Conservation (phyloP, 2,888 invertebrate species). For the Andrena marginata region DNA sequence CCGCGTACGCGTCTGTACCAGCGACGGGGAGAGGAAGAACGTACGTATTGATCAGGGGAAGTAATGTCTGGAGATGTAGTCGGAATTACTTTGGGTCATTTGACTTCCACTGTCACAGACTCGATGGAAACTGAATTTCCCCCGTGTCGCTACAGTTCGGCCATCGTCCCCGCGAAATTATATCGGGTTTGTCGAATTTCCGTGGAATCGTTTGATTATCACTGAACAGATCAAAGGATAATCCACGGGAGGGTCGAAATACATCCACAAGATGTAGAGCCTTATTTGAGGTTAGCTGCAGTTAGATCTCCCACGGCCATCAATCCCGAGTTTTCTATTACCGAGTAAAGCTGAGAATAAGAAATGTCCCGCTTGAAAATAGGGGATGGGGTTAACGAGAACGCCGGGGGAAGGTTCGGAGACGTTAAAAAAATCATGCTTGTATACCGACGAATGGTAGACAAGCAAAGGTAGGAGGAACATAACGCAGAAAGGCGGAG, state of each 20-base stretch:
- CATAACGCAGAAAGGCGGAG: conserved; percentile 17
- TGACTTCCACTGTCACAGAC: conserved; percentile 47
- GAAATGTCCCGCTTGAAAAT: conserved; percentile 10
- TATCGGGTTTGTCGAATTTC: no score
- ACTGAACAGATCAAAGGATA: not conserved
- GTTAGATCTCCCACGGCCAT: conserved; percentile 54
- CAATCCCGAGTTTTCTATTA: conserved; percentile 53
- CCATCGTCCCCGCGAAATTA: not conserved
- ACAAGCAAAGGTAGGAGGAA: conserved; percentile 28
- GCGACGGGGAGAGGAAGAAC: conserved; percentile 55
- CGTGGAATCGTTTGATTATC: not conserved
- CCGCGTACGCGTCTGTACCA: conserved; percentile 66
- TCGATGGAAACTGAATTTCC: conserved; percentile 24
- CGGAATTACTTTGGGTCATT: conserved; percentile 62
- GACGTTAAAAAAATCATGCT: conserved; percentile 46
- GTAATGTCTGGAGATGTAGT: conserved; percentile 63
- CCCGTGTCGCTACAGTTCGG: not conserved
- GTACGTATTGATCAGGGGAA: conserved; percentile 70
- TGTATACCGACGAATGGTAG: conserved; percentile 39
- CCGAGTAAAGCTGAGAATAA: conserved; percentile 47
- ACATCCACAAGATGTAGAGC: not conserved
- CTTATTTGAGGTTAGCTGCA: conserved; percentile 11
- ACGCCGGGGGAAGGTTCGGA: not conserved
- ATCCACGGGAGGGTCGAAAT: not conserved
- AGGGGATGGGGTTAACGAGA: conserved; percentile 40